Evolutionary conservation across 2,888 invertebrate species (phyloP).

Genomic region (Lasius fuliginosus): DNA sequence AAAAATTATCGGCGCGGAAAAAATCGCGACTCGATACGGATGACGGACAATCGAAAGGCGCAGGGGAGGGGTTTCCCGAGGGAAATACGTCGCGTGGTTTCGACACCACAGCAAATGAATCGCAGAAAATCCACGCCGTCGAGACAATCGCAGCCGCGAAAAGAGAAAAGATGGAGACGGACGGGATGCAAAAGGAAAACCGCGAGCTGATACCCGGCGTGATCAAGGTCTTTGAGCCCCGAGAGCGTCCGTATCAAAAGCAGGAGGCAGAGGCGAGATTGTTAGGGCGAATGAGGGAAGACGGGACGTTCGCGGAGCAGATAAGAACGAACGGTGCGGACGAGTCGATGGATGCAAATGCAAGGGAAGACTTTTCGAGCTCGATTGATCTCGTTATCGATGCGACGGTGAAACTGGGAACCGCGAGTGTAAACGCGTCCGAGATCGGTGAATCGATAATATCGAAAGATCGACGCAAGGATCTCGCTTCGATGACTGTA

Average conservation of each 20-base stretch:
- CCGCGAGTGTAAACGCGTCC: constrained; percentile 2
- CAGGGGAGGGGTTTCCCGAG: constrained; percentile 34
- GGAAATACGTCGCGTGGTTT: constrained; percentile 60
- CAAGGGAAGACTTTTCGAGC: neutral
- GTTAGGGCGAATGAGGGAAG: constrained; percentile 40
- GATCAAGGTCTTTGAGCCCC: constrained; percentile 63
- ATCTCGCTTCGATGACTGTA: neutral
- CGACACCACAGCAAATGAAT: constrained; percentile 57
- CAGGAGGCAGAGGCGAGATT: constrained; percentile 38
- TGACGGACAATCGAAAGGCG: constrained; percentile 26
- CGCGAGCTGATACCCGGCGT: constrained; percentile 55
- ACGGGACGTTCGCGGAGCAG: constrained; percentile 22
- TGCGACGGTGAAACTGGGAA: constrained; percentile 13
- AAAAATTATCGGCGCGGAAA: neutral
- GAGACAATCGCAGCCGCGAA: constrained; percentile 22
- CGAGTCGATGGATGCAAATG: constrained; percentile 24
- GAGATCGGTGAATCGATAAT: neutral
- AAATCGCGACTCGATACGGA: constrained; percentile 11
- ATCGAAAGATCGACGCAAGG: constrained; percentile 11
- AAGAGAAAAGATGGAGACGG: neutral
- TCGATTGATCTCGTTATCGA: constrained; percentile 29
- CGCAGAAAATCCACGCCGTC: constrained; percentile 29
- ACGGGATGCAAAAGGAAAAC: constrained; percentile 36
- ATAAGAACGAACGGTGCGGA: neutral
- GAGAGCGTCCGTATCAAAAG: constrained; percentile 53